Evolutionary conservation across 2,113 vertebrate genomes (phyloP), one percentile per base, ranked within the genome.

Genomic region (Malurus alboscapulatus): DNA sequence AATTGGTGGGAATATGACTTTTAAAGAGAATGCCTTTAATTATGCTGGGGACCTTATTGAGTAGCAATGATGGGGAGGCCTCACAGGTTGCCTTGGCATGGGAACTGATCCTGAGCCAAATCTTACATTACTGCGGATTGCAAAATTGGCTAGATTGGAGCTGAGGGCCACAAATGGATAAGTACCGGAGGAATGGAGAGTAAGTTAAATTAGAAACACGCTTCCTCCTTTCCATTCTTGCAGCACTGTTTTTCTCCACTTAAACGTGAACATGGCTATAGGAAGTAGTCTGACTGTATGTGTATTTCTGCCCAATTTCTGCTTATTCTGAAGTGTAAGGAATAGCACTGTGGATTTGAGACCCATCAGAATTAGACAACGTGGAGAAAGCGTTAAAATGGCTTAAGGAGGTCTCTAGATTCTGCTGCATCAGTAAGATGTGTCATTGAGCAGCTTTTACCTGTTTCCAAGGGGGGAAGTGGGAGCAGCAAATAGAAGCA

Each of bases 321-420:
- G 61, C 26, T 53, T 16, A 17, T n/a, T 47, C 17, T 76, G 36
- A 40, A 38, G 20, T 26, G 18, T 34, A 61, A 53, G 26, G 53
- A 84, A 19, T 36, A 73, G 40, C 10, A 7, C 5, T 53, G 45
- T 76, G 42, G 34, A 36, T 65, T 44, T 76, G 62, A 90, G 47
- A 30, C 11, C 6, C 2, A 0, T 7, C 10, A 10, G 61, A 45
- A 25, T 44, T 27, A 3, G 51, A 12, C 22, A 53, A 8, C 0
- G 3, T 17, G 36, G 12, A 51, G 47, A 3, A 66, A 59, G 29
- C 15, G 57, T 36, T 63, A 32, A 34, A n/a, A 7, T 20, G 38
- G 42, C 42, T 61, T 66, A 16, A 19, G 25, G 36, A 61, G 20
- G 29, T 80, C 17, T 2, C 26, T 38, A 6, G 36, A 5, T 38